Evolutionary conservation across 2,113 vertebrate genomes (phyloP).

Genomic region (Alexandromys fortis): DNA sequence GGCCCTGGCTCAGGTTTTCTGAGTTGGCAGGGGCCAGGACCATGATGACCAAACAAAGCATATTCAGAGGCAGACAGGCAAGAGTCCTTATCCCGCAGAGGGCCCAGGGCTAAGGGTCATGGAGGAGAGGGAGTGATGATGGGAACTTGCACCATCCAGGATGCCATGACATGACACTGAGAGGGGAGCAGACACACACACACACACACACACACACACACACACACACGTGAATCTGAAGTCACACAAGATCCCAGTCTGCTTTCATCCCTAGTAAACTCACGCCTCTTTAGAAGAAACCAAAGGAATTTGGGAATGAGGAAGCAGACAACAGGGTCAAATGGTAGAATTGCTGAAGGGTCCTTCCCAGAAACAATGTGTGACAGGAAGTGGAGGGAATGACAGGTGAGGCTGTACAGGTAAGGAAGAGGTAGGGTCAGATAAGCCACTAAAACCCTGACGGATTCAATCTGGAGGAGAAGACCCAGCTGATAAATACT

Average conservation of each 20-base stretch:
- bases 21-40: constrained; percentile 49
- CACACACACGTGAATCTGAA: not conserved
- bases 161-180: not conserved
- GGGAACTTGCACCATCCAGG: not conserved
- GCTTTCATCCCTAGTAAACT: not conserved
- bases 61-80: not conserved
- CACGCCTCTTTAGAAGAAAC: not conserved
- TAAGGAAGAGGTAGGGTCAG: not conserved
- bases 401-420: not conserved
- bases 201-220: not conserved
- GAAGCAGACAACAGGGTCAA: not conserved
- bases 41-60: constrained; percentile 41
- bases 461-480: constrained; percentile 26
- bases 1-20: constrained; percentile 51
- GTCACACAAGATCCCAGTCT: not conserved
- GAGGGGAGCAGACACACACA: not conserved
- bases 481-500: constrained; percentile 37
- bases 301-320: not conserved
- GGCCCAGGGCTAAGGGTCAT: not conserved
- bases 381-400: not conserved
- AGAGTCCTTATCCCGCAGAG: not conserved
- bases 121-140: not conserved
- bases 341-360: not conserved
- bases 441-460: constrained; percentile 53
- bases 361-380: not conserved